Evolutionary conservation across 2,888 invertebrate genomes (phyloP).

Genomic region (Clitarchus hookeri): DNA sequence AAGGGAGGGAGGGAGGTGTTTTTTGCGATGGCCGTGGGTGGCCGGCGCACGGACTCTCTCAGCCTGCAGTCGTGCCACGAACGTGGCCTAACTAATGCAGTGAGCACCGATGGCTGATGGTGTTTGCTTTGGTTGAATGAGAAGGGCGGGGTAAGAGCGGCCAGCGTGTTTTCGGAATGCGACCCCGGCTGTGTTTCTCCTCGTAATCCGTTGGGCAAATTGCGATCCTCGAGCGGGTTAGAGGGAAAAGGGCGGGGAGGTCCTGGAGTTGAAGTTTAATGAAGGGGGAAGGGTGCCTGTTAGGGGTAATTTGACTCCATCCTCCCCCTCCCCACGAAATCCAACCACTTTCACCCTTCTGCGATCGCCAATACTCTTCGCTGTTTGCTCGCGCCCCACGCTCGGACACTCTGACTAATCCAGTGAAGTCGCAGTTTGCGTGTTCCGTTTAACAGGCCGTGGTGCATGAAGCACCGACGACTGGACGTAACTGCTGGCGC

Average conservation of each 20-base stretch:
- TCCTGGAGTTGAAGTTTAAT: not conserved
- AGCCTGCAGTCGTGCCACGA: not conserved
- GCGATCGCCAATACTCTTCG: conserved; percentile 4
- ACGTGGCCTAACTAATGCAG: not conserved
- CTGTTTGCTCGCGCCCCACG: not conserved
- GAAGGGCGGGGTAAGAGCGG: not conserved
- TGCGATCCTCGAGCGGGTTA: not conserved
- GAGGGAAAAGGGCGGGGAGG: not conserved
- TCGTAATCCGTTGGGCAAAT: conserved; percentile 10
- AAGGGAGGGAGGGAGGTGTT: not conserved
- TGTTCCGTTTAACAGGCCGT: too few species aligned
- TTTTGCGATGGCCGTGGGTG: not conserved
- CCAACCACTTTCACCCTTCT: not conserved
- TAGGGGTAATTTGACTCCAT: not conserved
- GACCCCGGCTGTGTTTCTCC: not conserved
- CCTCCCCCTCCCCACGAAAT: not conserved
- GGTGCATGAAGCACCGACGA: too few species aligned
- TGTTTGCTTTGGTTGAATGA: not conserved
- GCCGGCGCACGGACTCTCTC: not conserved
- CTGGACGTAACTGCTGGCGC: too few species aligned
- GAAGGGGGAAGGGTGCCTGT: not conserved
- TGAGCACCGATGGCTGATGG: not conserved
- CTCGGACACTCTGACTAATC: not conserved
- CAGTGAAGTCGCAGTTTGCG: not conserved
- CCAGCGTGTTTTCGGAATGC: not conserved